Base-by-base conservation (phyloP, 2,888 invertebrate species). In the Drosophila paucipuncta region DNA sequence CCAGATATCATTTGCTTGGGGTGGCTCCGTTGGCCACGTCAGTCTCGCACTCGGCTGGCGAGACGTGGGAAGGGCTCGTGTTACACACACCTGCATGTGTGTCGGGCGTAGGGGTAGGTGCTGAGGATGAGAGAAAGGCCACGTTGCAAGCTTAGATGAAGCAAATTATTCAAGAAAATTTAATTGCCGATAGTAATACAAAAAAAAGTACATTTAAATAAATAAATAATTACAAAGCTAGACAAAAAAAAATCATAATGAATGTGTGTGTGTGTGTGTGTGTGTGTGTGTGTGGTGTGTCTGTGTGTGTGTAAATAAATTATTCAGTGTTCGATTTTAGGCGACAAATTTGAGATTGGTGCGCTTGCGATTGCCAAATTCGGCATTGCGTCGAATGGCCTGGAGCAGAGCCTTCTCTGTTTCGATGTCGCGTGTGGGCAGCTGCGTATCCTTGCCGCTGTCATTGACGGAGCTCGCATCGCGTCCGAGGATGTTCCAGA, bases 401-500 rank as follows among this genome's bases (percentile, higher is more conserved):
- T 77, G 84, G 0, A 55, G 68, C 13, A 65, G 63, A 9, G 59
- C 61, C 54, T 73, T 68, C 63, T 75, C 50, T n/a, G 68, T 68
- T 9, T 68, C 72, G 0, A 70, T 35, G 30, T 70, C 78, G 37
- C 5, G 28, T 3, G 4, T 0, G n/a, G 33, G 31, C n/a, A 55
- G 28, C 60, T 62, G 63, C 9, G 33, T 10, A 60, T 66, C 37
- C 43, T 31, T 43, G 22, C 2, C 16, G 30, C 16, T 9, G 22
- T n/a, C 41, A 4, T n/a, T 30, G n/a, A 31, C 31, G 30, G 58
- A 9, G 43, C 43, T 31, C 1, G 81, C 87, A 22, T 71, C 80
- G 4, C 91, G 90, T 4, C 91, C 91, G 35, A 92, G 73, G 5
- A 92, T 73, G 52, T 90, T 89, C 92, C 92, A 92, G 83, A 92